Evolutionary conservation across 2,888 invertebrate genomes (phyloP), one percentile per base, ranked within the genome.

Genomic region (Nezara viridula): DNA sequence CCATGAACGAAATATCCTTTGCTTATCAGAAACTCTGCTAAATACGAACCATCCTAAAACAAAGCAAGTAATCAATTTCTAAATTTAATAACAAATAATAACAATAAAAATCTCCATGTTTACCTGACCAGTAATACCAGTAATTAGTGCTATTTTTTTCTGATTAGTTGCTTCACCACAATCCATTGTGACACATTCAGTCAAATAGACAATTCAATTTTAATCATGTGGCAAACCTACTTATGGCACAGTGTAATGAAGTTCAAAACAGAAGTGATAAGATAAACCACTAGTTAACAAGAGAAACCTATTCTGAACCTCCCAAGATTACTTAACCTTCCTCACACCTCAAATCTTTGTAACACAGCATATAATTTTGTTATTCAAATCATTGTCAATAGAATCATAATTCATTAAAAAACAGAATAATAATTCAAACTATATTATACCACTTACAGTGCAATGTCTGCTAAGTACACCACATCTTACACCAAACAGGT

Each of bases 111-210:
- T 81, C 16, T 10, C 21, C 16, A 2, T 77, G 21, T 93, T 92
- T 95, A 98, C 99, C 96, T 99, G 99, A 55, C 99, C 99, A 73
- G 98, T 98, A 90, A 99, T 98, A 91, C 99, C 99, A 90, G 99
- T 99, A 92, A 99, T 97, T 90, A 99, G 94, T 21, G 99, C 99
- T 86, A 98, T 95, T 93, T 96, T 96, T 24, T 50, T 24, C n/a
- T 73, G 16, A n/a, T 50, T 21, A 4, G n/a, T 27, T 9, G 44
- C 21, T 19, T 73, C 73, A 47, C 60, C 49, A 32, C 55, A 44
- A 47, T 81, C 81, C 81, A 81, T 81, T 81, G 44, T 47, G 21
- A 14, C 19, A 12, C n/a, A 44, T 81, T 44, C n/a, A 81, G 81
- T 44, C 44, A 40, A 44, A 47, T 47, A 12, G n/a, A 44, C 44